Conservation (phyloP, 2,888 invertebrate genomes). For the Hedya salicella region DNA sequence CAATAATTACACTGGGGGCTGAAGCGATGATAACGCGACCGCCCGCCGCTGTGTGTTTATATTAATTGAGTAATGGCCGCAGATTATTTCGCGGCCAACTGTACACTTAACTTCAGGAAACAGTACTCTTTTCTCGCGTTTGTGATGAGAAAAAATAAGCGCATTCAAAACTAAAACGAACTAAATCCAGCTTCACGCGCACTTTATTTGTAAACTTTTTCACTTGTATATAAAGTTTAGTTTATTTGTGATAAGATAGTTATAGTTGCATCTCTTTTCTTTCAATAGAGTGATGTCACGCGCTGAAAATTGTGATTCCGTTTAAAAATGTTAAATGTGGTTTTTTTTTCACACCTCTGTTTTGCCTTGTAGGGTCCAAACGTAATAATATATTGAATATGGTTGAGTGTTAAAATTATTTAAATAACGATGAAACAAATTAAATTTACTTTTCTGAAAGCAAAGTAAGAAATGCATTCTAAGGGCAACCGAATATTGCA, state of each 20-base stretch:
- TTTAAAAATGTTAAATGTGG: not conserved
- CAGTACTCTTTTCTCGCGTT: slow-evolving; percentile 20
- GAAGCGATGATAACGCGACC: slow-evolving; percentile 39
- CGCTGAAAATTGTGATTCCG: not conserved
- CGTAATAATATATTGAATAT: slow-evolving; percentile 10
- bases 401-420: not conserved
- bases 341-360: slow-evolving; percentile 11
- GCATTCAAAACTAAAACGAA: not conserved
- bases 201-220: not conserved
- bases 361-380: not conserved
- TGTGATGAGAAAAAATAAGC: slow-evolving; percentile 9
- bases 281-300: not conserved
- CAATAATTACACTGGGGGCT: not conserved
- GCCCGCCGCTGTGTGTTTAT: slow-evolving; percentile 28
- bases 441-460: not conserved
- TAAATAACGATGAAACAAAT: slow-evolving; percentile 1
- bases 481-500: too few relatives aligned
- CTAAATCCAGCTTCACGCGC: not conserved
- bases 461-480: too few relatives aligned
- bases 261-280: not conserved
- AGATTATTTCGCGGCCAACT: slow-evolving; percentile 11
- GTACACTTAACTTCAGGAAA: slow-evolving; percentile 4
- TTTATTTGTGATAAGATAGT: not conserved
- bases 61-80: slow-evolving; percentile 33
- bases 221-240: not conserved